phyloP scores from a whole-genome alignment of 2,888 invertebrate genomes.

The Leucophenga maculata region DNA sequence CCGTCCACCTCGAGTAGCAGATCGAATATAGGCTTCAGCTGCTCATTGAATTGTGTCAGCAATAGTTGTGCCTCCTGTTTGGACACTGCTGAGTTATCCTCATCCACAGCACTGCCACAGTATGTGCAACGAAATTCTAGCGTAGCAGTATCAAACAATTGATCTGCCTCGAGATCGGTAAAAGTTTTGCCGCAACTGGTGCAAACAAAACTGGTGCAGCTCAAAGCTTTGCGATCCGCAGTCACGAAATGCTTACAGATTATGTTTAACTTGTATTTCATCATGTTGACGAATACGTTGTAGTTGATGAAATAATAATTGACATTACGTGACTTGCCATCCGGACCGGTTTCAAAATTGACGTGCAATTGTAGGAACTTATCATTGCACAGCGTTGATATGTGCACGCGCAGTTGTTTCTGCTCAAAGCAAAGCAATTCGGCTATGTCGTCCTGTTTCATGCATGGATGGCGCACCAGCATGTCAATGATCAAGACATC shows the following conservation, averaged over 20 bases:
- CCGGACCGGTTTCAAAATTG: slow-evolving; percentile 94
- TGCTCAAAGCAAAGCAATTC: slow-evolving; percentile 94
- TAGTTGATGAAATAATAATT: slow-evolving; percentile 99
- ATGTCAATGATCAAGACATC: slow-evolving; percentile 96
- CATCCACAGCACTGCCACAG: slow-evolving; percentile 91
- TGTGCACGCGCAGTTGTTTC: slow-evolving; percentile 91
- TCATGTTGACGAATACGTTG: slow-evolving; percentile 97
- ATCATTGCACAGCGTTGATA: slow-evolving; percentile 89
- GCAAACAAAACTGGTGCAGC: slow-evolving; percentile 95
- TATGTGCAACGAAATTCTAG: slow-evolving; percentile 92
- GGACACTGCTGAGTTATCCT: slow-evolving; percentile 94
- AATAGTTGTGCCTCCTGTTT: slow-evolving; percentile 93
- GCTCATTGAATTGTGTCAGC: slow-evolving; percentile 84
- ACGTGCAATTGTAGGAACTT: slow-evolving; percentile 94
- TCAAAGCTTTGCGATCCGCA: slow-evolving; percentile 94
- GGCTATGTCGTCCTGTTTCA: slow-evolving; percentile 89
- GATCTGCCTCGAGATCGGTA: slow-evolving; percentile 95
- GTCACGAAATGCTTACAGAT: slow-evolving; percentile 97
- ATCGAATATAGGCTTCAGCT: slow-evolving; percentile 92
- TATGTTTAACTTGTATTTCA: slow-evolving; percentile 96
- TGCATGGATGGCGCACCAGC: slow-evolving; percentile 94
- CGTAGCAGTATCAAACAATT: slow-evolving; percentile 87
- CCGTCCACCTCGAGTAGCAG: slow-evolving; percentile 92
- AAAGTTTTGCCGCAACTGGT: slow-evolving; percentile 92
- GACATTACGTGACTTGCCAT: slow-evolving; percentile 95